A percentile compares a stretch with the other conserved stretches of the same genome.
These are phyloP conservation scores for Dioctria rufipes DNA, from an alignment of 2,888 invertebrate species.

Conservation along the genomic window DNA sequence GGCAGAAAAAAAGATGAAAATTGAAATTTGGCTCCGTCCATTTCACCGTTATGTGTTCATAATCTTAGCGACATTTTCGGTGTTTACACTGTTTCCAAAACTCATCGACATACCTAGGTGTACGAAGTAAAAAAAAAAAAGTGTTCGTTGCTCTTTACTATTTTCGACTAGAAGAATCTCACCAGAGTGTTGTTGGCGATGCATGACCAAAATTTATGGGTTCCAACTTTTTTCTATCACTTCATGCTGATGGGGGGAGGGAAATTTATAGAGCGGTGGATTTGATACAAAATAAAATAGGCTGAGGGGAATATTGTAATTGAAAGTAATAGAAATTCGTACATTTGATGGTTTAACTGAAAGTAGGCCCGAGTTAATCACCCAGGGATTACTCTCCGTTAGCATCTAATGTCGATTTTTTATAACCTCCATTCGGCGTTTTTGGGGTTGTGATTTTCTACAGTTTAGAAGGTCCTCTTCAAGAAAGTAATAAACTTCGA, in stretches of 20 bases:
- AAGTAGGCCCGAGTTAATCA: constrained; percentile 54
- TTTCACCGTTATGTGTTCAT: constrained; percentile 31
- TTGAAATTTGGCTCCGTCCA: not conserved
- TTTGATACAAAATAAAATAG: not conserved
- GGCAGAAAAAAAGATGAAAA: not conserved
- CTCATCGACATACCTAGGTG: not conserved
- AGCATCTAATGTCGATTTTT: constrained; percentile 11
- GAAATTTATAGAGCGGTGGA: not conserved
- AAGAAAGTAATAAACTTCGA: constrained; percentile 11
- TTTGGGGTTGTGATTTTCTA: not conserved
- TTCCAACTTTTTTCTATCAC: constrained; percentile 10
- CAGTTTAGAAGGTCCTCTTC: not conserved
- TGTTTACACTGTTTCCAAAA: constrained; percentile 54
- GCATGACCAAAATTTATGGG: constrained; percentile 8
- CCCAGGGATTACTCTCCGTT: constrained; percentile 6
- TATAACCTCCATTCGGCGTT: not conserved
- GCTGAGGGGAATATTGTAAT: constrained; percentile 33
- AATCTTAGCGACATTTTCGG: constrained; percentile 59
- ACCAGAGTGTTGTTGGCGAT: not conserved
- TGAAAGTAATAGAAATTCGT: constrained; percentile 56
- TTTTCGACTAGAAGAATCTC: not conserved
- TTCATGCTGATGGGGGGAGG: not conserved
- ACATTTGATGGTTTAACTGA: constrained; percentile 54
- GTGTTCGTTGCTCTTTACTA: not conserved
- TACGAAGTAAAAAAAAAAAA: not conserved